A percentile compares a stretch with the other conserved stretches of the same genome.
These are phyloP conservation scores for Paracyclopina nana DNA, from an alignment of 1,140 invertebrate genomes.

Conservation along the genomic window DNA sequence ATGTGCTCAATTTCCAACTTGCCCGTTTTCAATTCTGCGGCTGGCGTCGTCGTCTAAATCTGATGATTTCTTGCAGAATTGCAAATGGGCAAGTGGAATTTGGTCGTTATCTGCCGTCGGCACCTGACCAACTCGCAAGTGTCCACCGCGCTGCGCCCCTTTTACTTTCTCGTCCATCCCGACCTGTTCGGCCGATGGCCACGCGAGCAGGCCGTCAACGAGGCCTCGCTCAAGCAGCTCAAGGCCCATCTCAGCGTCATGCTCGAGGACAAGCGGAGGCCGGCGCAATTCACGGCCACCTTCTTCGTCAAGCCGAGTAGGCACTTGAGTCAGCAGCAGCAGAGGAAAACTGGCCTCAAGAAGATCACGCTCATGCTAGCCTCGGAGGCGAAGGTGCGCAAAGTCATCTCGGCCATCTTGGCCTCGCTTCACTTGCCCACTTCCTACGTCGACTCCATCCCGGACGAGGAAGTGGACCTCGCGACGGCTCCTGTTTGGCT, in stretches of 20 bases:
- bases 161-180: conserved; percentile 85
- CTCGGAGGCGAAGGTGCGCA: conserved; percentile 42
- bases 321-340: background rate
- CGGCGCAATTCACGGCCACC: background rate
- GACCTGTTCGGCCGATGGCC: conserved; percentile 80
- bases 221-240: conserved; percentile 65
- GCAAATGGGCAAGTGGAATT: too few species aligned
- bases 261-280: background rate
- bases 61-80: too few species aligned
- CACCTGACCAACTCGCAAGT: background rate
- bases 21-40: too few species aligned
- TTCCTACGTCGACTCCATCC: conserved; percentile 46
- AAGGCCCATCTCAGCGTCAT: conserved; percentile 49
- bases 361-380: conserved; percentile 25
- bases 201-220: conserved; percentile 58
- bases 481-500: background rate
- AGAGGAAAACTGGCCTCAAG: background rate
- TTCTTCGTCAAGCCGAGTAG: background rate
- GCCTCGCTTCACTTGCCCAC: conserved; percentile 59
- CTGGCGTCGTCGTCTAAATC: too few species aligned
- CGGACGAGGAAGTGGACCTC: background rate
- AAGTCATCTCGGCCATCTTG: conserved; percentile 52
- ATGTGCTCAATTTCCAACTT: too few species aligned
- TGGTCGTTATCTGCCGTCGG: too few species aligned
- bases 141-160: conserved; percentile 36